phyloP scores from a whole-genome alignment of 2,797 vertebrate genomes.

The Clarias platycephalus region DNA sequence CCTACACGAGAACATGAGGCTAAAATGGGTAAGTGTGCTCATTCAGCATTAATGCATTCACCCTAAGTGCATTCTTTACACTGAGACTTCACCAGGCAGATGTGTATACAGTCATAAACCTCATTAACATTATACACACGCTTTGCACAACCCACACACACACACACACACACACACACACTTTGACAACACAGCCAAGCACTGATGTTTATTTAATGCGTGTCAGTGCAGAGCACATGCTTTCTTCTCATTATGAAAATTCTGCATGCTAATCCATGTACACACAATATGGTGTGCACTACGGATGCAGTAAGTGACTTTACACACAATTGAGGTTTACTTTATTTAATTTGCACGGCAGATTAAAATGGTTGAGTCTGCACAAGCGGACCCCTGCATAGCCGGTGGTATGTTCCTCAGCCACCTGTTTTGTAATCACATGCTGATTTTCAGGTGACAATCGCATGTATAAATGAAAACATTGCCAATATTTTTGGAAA shows the following conservation, averaged over 20 bases:
- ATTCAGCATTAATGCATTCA: constrained; percentile 30
- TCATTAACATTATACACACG: constrained; percentile 21
- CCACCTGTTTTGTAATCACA: constrained; percentile 52
- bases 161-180: constrained; percentile 13
- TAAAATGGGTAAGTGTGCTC: constrained; percentile 21
- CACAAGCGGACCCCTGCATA: constrained; percentile 20
- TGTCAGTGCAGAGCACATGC: constrained; percentile 8
- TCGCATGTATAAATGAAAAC: constrained; percentile 1
- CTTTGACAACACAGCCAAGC: neutral
- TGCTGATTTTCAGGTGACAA: constrained; percentile 30
- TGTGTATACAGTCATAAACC: constrained; percentile 26
- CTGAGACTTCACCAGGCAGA: constrained; percentile 23
- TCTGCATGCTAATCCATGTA: constrained; percentile 18
- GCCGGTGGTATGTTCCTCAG: constrained; percentile 30
- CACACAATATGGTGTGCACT: neutral
- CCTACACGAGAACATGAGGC: neutral
- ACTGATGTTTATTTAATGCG: constrained; percentile 38
- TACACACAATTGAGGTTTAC: constrained; percentile 7
- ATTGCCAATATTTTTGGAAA: constrained; percentile 7
- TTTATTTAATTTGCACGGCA: neutral
- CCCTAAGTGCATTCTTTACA: constrained; percentile 25
- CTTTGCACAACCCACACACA: neutral
- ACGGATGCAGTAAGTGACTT: neutral
- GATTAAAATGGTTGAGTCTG: constrained; percentile 18
- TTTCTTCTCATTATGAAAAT: constrained; percentile 29